These are phyloP conservation scores for Pica pica DNA, from an alignment of 2,113 vertebrate genomes.

Conservation along the genomic window DNA sequence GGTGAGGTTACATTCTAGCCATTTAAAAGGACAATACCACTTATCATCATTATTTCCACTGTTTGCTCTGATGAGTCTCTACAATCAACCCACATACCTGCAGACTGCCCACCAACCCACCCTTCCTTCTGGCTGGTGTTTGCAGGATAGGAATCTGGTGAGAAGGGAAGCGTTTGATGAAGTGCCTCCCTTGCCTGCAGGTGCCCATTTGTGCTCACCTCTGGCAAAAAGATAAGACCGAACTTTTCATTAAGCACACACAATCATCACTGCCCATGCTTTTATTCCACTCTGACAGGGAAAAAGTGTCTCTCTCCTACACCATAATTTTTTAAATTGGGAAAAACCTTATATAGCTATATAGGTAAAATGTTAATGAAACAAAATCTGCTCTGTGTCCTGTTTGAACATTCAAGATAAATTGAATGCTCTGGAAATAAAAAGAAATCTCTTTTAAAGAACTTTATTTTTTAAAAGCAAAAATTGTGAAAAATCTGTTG, in stretches of 20 bases:
- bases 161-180: not conserved
- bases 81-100: not conserved
- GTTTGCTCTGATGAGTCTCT: not conserved
- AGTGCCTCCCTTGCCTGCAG: not conserved
- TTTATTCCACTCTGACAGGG: not conserved
- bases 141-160: not conserved
- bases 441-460: not conserved
- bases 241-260: not conserved
- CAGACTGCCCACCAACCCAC: not conserved
- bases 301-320: not conserved
- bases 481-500: not conserved
- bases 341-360: not conserved
- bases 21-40: not conserved
- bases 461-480: not conserved
- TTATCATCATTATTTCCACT: not conserved
- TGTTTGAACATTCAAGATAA: not conserved
- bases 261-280: not conserved
- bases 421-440: not conserved
- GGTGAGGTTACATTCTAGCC: not conserved
- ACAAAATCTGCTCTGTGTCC: not conserved
- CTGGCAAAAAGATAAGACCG: not conserved
- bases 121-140: not conserved
- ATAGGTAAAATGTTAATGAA: not conserved
- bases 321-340: not conserved
- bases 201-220: not conserved